Base-by-base conservation (phyloP, 2,888 invertebrate genomes). In the Pristionchus exspectatus region DNA sequence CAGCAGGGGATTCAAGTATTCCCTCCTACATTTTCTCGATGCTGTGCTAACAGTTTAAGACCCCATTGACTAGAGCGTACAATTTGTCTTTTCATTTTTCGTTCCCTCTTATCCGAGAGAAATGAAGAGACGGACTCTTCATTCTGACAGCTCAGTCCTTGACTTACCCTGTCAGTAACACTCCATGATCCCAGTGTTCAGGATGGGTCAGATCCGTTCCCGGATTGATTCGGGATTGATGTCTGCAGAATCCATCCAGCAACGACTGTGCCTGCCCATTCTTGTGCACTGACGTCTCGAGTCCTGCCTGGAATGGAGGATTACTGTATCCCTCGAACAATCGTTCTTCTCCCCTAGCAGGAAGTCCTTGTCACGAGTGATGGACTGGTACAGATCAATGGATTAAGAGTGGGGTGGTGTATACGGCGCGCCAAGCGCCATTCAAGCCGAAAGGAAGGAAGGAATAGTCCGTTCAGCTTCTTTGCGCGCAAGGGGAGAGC, bases 261-360 rank as follows among this genome's bases (percentile, higher is more conserved):
- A 95, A 91, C 44, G 93, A 93, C 90, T 95, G 95, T 10, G 95
- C 95, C 89, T 95, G 94, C n/a, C 95, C 95, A 86, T 94, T 94
- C 87, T 93, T 93, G 89, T 95, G 95, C 9, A 92, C 89, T 66
- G 90, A 90, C 2, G 94, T 93, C 77, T 93, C 93, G 87, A 95
- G 89, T 12, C 92, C 91, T 30, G 91, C 90, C 94, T 94, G 89
- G 59, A 92, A 88, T 10, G 21, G n/a, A 7, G 27, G 59, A 59
- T 2, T 59, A 59, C 50, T 24, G 85, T 63, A 85, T 18, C 24
- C 59, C 7, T 56, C 24, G 59, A n/a, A 4, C 24, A 38, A 81
- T 50, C 59, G 85, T 33, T 81, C 27, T 27, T 54, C 63, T 44
- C 27, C 27, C 81, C 63, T 63, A 5, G n/a, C 63, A 56, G 85